Conservation (phyloP, 1,140 invertebrate genomes). For the Matsumurasca onukii region DNA sequence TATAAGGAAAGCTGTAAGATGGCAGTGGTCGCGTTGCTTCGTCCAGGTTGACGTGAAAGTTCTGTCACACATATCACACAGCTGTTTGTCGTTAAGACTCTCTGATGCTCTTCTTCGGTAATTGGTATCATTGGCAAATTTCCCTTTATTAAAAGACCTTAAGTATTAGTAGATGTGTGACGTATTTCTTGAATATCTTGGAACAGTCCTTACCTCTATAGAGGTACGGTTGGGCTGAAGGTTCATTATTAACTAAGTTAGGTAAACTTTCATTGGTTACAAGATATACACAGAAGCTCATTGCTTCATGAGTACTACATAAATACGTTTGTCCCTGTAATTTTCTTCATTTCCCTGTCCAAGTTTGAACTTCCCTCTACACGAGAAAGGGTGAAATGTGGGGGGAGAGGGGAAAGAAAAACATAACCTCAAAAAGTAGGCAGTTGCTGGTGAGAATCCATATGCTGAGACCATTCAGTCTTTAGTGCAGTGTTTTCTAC, state of each 20-base stretch:
- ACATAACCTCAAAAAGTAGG: no score
- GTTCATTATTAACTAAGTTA: slow-evolving; percentile 13
- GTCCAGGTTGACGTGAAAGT: slow-evolving; percentile 3
- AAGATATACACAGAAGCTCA: slow-evolving; percentile 27
- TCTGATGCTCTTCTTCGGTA: neutral
- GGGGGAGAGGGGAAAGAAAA: no score
- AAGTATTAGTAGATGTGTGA: slow-evolving; percentile 1
- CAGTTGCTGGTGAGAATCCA: no score
- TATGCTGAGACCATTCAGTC: no score
- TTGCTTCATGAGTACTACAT: slow-evolving; percentile 15
- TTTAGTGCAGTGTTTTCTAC: no score
- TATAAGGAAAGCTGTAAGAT: slow-evolving; percentile 16
- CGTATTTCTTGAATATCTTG: slow-evolving; percentile 11
- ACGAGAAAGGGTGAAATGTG: no score
- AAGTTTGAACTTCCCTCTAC: no score
- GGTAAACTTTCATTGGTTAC: slow-evolving; percentile 21
- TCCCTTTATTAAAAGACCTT: neutral
- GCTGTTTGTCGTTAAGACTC: neutral
- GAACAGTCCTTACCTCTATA: slow-evolving; percentile 23
- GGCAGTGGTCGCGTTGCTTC: slow-evolving; percentile 18
- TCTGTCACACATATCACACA: slow-evolving; percentile 25
- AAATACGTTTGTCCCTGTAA: no score
- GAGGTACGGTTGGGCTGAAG: slow-evolving; percentile 19
- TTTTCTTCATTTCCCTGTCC: no score
- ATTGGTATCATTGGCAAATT: slow-evolving; percentile 1